Percentiles rank a stretch among this genome's conserved stretches.
These are phyloP conservation scores for Uropsilus gracilis DNA, from an alignment of 2,113 vertebrate species.

Conservation along the genomic window DNA sequence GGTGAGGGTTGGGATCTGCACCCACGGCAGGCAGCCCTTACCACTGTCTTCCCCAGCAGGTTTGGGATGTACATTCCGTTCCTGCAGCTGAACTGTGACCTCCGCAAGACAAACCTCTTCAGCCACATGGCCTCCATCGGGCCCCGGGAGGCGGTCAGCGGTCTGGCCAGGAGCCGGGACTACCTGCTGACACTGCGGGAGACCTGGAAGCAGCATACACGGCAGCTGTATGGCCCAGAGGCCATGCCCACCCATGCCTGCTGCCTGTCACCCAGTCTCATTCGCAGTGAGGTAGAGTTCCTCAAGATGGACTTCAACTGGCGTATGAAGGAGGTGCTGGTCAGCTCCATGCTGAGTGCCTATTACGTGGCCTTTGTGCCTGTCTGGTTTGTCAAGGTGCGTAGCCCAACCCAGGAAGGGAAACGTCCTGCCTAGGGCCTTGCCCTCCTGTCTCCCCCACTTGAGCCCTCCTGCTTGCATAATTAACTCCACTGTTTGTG, in stretches of 20 bases:
- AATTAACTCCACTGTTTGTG: neutral
- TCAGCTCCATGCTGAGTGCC: constrained; percentile 99
- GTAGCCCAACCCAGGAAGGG: constrained; percentile 23
- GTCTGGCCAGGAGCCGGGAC: constrained; percentile 88
- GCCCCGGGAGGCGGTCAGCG: constrained; percentile 88
- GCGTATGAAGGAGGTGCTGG: constrained; percentile 98
- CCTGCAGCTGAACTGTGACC: constrained; percentile 94
- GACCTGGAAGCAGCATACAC: constrained; percentile 97
- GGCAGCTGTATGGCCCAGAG: constrained; percentile 93
- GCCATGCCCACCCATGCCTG: constrained; percentile 98
- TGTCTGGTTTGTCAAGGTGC: constrained; percentile 98
- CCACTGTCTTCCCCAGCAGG: constrained; percentile 81
- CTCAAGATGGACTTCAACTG: constrained; percentile 99
- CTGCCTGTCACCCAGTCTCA: constrained; percentile 97
- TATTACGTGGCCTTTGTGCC: constrained; percentile 99
- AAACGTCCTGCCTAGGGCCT: neutral
- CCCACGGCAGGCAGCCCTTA: neutral
- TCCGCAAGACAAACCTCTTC: constrained; percentile 89
- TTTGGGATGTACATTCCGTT: constrained; percentile 99
- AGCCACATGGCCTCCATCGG: constrained; percentile 91
- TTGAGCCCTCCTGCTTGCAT: neutral
- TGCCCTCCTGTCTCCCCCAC: neutral
- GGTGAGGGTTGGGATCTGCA: neutral
- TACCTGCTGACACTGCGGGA: constrained; percentile 95
- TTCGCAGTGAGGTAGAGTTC: constrained; percentile 97